A percentile compares a stretch with the other conserved stretches of the same genome.
Evolutionary conservation across 2,888 invertebrate genomes (phyloP).

Genomic region (Tromatobia lineatoria): DNA sequence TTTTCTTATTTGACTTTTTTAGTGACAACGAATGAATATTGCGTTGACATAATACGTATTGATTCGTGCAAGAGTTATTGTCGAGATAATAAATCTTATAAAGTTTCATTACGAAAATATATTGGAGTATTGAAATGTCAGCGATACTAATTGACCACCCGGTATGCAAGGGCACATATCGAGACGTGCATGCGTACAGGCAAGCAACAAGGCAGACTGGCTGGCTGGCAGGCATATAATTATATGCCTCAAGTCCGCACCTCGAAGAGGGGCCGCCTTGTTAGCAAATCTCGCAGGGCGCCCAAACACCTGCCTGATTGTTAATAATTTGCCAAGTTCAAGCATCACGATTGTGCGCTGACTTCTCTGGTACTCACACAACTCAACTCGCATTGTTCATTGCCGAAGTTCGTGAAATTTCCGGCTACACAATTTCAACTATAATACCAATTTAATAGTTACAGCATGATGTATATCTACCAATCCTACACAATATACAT

Average conservation of each 20-base stretch:
- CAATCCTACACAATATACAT: neutral
- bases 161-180: constrained; percentile 71
- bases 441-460: constrained; percentile 34
- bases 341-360: constrained; percentile 69
- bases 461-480: constrained; percentile 23
- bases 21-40: neutral
- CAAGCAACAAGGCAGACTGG: constrained; percentile 59
- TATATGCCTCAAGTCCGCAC: constrained; percentile 81
- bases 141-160: constrained; percentile 71
- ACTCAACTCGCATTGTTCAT: constrained; percentile 55
- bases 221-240: constrained; percentile 77
- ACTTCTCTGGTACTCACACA: constrained; percentile 23
- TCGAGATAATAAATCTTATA: neutral
- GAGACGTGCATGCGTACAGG: constrained; percentile 75
- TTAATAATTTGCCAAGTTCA: constrained; percentile 81
- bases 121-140: neutral
- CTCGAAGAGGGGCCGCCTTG: constrained; percentile 80
- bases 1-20: neutral
- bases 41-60: neutral
- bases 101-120: neutral
- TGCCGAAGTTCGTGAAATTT: constrained; percentile 56
- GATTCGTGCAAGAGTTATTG: neutral
- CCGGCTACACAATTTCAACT: constrained; percentile 24
- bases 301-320: constrained; percentile 82
- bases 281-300: constrained; percentile 79